A percentile compares a stretch with the other conserved stretches of the same genome.
These are phyloP conservation scores for Drosophila sordidula DNA, from an alignment of 2,888 invertebrate species.

Conservation along the genomic window DNA sequence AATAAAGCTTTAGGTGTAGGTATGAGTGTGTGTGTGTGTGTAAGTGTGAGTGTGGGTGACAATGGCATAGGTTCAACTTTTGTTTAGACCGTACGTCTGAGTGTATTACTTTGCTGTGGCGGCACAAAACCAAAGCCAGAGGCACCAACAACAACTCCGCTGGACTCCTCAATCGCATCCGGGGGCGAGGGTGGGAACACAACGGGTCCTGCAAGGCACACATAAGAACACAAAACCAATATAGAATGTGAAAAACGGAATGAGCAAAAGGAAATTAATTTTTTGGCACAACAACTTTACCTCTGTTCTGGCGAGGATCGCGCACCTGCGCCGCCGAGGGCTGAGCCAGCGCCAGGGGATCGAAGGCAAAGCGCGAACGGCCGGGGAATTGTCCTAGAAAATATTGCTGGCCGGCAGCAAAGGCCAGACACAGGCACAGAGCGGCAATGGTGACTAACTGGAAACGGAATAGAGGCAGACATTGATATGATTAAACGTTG, in stretches of 20 bases:
- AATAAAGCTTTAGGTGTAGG: slow-evolving; percentile 75
- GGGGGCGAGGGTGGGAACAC: slow-evolving; percentile 90
- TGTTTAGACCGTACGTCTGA: slow-evolving; percentile 60
- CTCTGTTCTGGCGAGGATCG: slow-evolving; percentile 85
- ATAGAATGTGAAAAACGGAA: background rate
- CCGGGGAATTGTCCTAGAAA: slow-evolving; percentile 77
- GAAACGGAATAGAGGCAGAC: slow-evolving; percentile 42
- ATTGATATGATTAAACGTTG: slow-evolving; percentile 30
- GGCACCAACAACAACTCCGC: slow-evolving; percentile 93
- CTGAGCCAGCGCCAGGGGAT: slow-evolving; percentile 74
- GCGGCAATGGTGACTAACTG: slow-evolving; percentile 82
- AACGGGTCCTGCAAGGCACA: slow-evolving; percentile 88
- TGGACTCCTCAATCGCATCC: slow-evolving; percentile 90
- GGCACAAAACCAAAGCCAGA: slow-evolving; percentile 95
- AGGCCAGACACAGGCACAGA: slow-evolving; percentile 81
- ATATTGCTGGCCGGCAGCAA: slow-evolving; percentile 83
- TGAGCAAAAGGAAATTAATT: background rate
- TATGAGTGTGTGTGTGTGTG: slow-evolving; percentile 22
- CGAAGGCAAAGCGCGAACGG: slow-evolving; percentile 72
- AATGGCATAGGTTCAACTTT: slow-evolving; percentile 45
- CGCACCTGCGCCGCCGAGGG: slow-evolving; percentile 69
- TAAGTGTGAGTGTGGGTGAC: slow-evolving; percentile 31
- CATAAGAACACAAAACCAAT: background rate
- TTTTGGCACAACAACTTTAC: slow-evolving; percentile 53
- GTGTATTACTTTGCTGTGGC: slow-evolving; percentile 85